Evolutionary conservation across 2,113 vertebrate genomes (phyloP), one percentile per base, ranked within the genome.

Genomic region (Vireo altiloquus): DNA sequence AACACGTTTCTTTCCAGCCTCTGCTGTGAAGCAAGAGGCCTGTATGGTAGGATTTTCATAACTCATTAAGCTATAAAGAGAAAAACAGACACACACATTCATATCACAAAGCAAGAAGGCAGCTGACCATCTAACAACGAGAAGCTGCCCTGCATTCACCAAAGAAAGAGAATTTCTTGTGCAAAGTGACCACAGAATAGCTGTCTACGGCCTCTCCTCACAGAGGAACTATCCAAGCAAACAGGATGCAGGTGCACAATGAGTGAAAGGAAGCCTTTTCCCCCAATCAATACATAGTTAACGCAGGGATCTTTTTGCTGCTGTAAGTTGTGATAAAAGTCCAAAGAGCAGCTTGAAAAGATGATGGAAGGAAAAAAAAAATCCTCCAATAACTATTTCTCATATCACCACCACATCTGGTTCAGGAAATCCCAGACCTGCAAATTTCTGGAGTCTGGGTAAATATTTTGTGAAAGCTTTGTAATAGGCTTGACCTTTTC

Each of bases 351-450:
- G 5, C 13, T 82, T 71, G 59, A 85, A 70, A 88, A 68, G 12
- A 46, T n/a, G 12, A 46, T n/a, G 24, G 24, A 90, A 91, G 8
- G 18, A 42, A 50, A 61, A 30, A 52, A 50, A 31, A 17, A 78
- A 22, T 11, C 6, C 16, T 52, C 13, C 53, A 28, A 11, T 24
- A 9, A 66, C 10, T 85, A 27, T 31, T 60, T 28, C 6, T 35
- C 5, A 79, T 12, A 42, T 27, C 0, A 0, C 3, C 15, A 80
- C 5, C 4, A 63, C 7, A 12, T 22, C 11, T 69, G 22, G 7
- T 44, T 80, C 40, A 86, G 40, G 46, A 90, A 88, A 90, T 37
- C 24, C 15, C n/a, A 31, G 46, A 88, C 25, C 37, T 66, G 24
- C 4, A 87, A 66, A 24, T 22, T 82, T 21, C 27, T 68, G 19